Evolutionary conservation across 2,888 invertebrate genomes (phyloP).

Genomic region (Strigamia transsilvanica): DNA sequence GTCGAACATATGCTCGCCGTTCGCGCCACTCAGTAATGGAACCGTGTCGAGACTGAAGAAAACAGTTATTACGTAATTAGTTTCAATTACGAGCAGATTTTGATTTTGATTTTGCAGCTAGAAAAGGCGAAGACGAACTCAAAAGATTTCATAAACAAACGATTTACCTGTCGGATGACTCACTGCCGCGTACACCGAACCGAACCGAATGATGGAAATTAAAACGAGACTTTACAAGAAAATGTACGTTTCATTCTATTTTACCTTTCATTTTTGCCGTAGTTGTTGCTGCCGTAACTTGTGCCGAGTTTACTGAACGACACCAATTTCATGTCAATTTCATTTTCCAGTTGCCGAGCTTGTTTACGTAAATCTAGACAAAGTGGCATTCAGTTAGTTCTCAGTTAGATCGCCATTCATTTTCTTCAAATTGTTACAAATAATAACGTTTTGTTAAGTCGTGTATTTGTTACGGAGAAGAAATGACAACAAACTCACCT

Average conservation of each 20-base stretch:
- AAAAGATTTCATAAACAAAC: not conserved
- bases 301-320: slow-evolving; percentile 94
- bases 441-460: not conserved
- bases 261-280: slow-evolving; percentile 46
- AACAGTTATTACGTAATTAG: not conserved
- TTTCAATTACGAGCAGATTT: too few relatives aligned
- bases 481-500: slow-evolving; percentile 1
- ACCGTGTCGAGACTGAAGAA: slow-evolving; percentile 73
- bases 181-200: not conserved
- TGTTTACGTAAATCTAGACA: slow-evolving; percentile 84
- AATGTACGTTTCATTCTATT: not conserved
- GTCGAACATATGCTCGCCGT: slow-evolving; percentile 85
- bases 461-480: not conserved
- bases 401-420: not conserved
- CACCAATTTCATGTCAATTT: slow-evolving; percentile 93
- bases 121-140: too few relatives aligned
- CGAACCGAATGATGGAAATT: too few relatives aligned
- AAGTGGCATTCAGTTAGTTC: not conserved
- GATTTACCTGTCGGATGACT: not conserved
- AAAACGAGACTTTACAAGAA: not conserved
- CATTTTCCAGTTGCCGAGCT: slow-evolving; percentile 92
- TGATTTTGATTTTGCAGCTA: too few relatives aligned
- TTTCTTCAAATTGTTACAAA: not conserved
- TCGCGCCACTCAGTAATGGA: slow-evolving; percentile 79
- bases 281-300: slow-evolving; percentile 57